Conservation (phyloP, 2,888 invertebrate species). For the Chrysotoxum bicinctum region DNA sequence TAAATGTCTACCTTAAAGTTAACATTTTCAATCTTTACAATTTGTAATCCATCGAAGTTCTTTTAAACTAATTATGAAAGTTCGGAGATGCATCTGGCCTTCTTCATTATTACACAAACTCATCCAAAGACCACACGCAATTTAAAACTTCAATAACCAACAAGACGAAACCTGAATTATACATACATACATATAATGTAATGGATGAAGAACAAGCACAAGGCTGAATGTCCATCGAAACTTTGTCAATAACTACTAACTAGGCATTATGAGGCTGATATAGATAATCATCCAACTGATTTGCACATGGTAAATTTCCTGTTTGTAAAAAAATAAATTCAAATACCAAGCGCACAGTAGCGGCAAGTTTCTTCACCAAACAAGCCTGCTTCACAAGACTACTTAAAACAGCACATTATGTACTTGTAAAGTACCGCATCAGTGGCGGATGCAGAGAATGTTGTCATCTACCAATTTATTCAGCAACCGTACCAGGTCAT, state of each 20-base stretch:
- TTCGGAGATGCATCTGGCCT: conserved; percentile 6
- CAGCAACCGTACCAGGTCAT: not conserved
- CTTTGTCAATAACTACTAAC: conserved; percentile 34
- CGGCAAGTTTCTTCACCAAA: conserved; percentile 30
- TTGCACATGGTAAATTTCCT: conserved; percentile 45
- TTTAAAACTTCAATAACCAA: not conserved
- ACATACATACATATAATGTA: conserved; percentile 3
- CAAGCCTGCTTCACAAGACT: conserved; percentile 19
- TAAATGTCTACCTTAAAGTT: no score
- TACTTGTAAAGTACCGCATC: not conserved
- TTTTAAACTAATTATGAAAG: not conserved
- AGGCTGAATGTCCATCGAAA: conserved; percentile 21
- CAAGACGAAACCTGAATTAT: conserved; percentile 6
- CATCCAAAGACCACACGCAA: conserved; percentile 33
- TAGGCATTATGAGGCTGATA: not conserved
- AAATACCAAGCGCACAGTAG: conserved; percentile 48
- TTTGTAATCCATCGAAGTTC: not conserved
- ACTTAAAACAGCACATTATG: not conserved
- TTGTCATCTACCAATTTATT: conserved; percentile 7
- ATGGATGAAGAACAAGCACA: conserved; percentile 22
- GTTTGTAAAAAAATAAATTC: conserved; percentile 28
- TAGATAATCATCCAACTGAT: conserved; percentile 29
- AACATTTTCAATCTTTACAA: no score
- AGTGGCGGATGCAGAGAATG: not conserved
- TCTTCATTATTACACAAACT: conserved; percentile 6